Evolutionary conservation across 2,113 vertebrate genomes (phyloP).

Genomic region (Triplophysa dalaica): DNA sequence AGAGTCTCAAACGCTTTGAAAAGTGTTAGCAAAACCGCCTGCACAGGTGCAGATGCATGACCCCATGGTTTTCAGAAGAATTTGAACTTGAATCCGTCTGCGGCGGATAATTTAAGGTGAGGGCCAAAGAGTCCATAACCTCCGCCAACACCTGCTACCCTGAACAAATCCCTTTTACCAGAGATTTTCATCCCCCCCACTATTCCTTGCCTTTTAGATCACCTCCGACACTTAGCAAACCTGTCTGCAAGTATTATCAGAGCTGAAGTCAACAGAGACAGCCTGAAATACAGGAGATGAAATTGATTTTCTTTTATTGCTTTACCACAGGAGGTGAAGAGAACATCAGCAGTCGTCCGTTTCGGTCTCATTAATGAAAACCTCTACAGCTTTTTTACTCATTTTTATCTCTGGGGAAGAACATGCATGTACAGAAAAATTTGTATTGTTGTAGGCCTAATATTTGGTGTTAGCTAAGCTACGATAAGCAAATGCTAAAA

Average conservation of each 20-base stretch:
- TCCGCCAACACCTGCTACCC: conserved; percentile 39
- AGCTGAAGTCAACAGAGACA: conserved; percentile 26
- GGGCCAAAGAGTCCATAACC: conserved; percentile 6
- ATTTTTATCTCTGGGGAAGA: not conserved
- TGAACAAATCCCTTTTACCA: conserved; percentile 27
- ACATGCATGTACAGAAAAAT: not conserved
- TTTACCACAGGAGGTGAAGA: conserved; percentile 16
- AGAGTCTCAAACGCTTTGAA: conserved; percentile 11
- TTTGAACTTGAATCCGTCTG: conserved; percentile 33
- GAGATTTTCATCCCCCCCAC: not conserved
- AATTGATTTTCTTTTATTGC: conserved; percentile 32
- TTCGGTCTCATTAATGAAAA: not conserved
- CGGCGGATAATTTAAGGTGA: conserved; percentile 31
- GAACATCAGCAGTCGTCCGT: not conserved
- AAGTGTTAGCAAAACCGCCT: not conserved
- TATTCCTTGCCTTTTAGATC: not conserved
- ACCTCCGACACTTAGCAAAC: not conserved
- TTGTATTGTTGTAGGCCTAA: not conserved
- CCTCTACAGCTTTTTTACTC: not conserved
- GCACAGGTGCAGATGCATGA: conserved; percentile 1
- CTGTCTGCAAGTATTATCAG: conserved; percentile 15
- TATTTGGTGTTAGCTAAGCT: not conserved
- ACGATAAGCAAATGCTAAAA: not conserved
- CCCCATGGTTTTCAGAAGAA: conserved; percentile 36
- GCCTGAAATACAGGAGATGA: conserved; percentile 8